Evolutionary conservation across 1,140 invertebrate genomes (phyloP).

Genomic region (Tachypleus tridentatus): DNA sequence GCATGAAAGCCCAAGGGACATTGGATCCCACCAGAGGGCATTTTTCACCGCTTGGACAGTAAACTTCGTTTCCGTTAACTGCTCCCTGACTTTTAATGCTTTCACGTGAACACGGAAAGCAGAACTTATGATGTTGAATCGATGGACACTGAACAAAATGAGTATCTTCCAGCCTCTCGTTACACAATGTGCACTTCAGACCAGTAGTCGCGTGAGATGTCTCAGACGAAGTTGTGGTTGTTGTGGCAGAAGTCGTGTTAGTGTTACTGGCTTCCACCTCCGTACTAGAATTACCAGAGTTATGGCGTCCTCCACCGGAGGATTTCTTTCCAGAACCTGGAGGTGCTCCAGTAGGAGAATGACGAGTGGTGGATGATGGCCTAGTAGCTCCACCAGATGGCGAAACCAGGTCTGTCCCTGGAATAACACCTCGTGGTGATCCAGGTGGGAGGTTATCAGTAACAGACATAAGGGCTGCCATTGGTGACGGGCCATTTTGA

Average conservation of each 20-base stretch:
- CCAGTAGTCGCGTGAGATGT: conserved; percentile 9
- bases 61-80: conserved; percentile 42
- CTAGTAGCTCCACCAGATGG: conserved; percentile 13
- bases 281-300: background rate
- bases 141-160: conserved; percentile 99
- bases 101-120: conserved; percentile 92
- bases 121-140: conserved; percentile 96
- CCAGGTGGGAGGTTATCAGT: conserved; percentile 17
- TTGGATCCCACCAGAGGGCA: conserved; percentile 90
- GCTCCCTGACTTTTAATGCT: conserved; percentile 35
- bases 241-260: conserved; percentile 1
- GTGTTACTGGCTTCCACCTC: background rate
- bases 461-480: conserved; percentile 21
- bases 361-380: conserved; percentile 16
- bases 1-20: conserved; percentile 99
- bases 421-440: conserved; percentile 9
- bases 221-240: conserved; percentile 1
- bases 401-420: conserved; percentile 9
- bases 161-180: conserved; percentile 95
- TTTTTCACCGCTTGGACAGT: conserved; percentile 88
- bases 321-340: background rate
- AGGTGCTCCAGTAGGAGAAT: conserved; percentile 14
- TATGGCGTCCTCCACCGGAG: background rate
- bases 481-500: conserved; percentile 15
- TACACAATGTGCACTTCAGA: conserved; percentile 77